Conservation (phyloP, 2,113 vertebrate genomes). For the Damaliscus lunatus region DNA sequence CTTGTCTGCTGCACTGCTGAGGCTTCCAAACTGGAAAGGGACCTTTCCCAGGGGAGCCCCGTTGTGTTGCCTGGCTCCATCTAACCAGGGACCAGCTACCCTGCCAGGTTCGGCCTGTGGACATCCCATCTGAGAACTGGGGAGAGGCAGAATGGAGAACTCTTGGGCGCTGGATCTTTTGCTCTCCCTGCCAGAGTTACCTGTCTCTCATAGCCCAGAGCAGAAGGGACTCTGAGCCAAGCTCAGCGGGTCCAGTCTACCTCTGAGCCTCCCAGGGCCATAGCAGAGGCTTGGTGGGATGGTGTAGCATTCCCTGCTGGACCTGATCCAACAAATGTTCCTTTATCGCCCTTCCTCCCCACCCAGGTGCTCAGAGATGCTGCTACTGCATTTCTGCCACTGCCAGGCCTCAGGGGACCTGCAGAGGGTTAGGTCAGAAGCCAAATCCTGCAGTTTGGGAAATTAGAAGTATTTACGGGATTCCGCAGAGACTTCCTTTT, state of each 20-base stretch:
- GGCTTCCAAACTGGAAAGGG: not conserved
- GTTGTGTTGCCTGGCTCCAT: not conserved
- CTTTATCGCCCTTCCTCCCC: not conserved
- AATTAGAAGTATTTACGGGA: not conserved
- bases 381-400: not conserved
- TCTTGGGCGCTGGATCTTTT: fast-evolving
- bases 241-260: not conserved
- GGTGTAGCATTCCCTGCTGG: not conserved
- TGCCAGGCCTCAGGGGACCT: not conserved
- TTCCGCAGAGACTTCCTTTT: not conserved
- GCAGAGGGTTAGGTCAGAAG: not conserved
- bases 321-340: not conserved
- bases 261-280: not conserved
- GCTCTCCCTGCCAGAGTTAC: not conserved
- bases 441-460: not conserved
- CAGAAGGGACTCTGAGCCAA: not conserved
- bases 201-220: not conserved
- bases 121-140: not conserved
- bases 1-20: not conserved
- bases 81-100: not conserved
- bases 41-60: not conserved
- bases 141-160: not conserved
- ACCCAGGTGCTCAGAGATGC: not conserved
- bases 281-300: not conserved
- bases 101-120: not conserved